Base-by-base conservation (phyloP, 1,140 invertebrate species). In the Plodia interpunctella region DNA sequence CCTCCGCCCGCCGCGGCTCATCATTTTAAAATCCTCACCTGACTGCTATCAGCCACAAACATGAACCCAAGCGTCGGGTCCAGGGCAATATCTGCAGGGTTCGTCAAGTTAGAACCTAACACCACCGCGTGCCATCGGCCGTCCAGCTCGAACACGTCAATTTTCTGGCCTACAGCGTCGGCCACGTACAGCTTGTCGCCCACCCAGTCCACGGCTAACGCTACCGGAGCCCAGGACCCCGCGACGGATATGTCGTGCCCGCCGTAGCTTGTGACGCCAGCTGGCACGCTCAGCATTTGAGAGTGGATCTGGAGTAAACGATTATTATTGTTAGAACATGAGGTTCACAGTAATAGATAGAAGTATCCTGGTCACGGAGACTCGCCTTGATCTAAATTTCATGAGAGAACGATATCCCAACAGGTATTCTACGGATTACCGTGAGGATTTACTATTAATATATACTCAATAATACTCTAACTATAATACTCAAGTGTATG, bases 191-290 rank as follows among this genome's bases (percentile, higher is more conserved):
- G 91, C 83, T 98, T 99, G 70, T 98, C 94, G 0, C 96, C 96
- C 15, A 99, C 94, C 97, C 98, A 99, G 89, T 99, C 98, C n/a
- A 99, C 94, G 0, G 98, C 97, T 10, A 99, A 83, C 1, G 96
- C 94, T 0, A 95, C 94, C 0, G 97, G 98, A 9, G 95, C 93
- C 96, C 96, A 98, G 0, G 94, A 95, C 6, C 95, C 96, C 0
- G 94, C 93, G 11, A 96, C 86, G 0, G 92, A 92, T 55, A 96
- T 95, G 71, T 96, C 95, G 9, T 90, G 80, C 13, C 92, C 92
- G 5, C 85, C 72, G 63, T 91, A 89, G 2, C 72, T 76, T 35
- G 76, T 57, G 30, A 76, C 65, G n/a, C 83, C 90, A 4, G 88
- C 78, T 3, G 83, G 86, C 4, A 73, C 74, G 64, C 74, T 91